phyloP scores from a whole-genome alignment of 2,888 invertebrate genomes.

The Exephanes ischioxanthus region DNA sequence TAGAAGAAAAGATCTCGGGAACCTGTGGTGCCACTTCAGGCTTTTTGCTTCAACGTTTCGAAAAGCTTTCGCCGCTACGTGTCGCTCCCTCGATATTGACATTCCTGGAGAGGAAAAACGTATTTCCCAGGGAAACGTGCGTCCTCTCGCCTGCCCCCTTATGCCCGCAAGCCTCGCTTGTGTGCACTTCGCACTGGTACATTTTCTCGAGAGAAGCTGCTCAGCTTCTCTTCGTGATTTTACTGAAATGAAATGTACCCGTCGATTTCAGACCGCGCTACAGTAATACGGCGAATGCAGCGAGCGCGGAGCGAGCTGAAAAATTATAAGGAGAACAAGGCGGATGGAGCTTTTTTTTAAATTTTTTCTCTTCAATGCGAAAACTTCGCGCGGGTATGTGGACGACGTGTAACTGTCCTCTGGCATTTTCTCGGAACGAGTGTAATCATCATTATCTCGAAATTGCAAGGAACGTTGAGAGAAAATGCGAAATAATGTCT shows the following conservation, averaged over 20 bases:
- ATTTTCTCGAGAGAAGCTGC: conserved; percentile 33
- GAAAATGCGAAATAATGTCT: conserved; percentile 1
- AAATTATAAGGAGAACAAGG: background rate
- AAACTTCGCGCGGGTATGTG: background rate
- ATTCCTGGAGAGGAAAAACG: conserved; percentile 58
- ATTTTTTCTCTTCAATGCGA: background rate
- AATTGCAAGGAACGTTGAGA: background rate
- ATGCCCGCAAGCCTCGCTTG: background rate
- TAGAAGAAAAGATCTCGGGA: conserved; percentile 29
- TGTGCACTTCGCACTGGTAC: conserved; percentile 13
- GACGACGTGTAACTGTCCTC: background rate
- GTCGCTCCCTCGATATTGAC: conserved; percentile 57
- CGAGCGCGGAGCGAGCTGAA: background rate
- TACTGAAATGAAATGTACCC: conserved; percentile 44
- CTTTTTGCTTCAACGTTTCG: conserved; percentile 17
- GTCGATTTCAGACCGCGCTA: conserved; percentile 25
- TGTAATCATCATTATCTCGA: conserved; percentile 5
- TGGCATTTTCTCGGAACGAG: background rate
- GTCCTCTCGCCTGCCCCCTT: background rate
- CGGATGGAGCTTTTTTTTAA: background rate
- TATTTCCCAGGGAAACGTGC: conserved; percentile 45
- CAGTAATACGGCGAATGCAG: background rate
- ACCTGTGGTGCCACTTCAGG: conserved; percentile 18
- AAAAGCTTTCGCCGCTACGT: conserved; percentile 40
- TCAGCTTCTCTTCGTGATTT: conserved; percentile 42